These are phyloP conservation scores for Mesoligia furuncula DNA, from an alignment of 2,888 invertebrate genomes.

Conservation along the genomic window DNA sequence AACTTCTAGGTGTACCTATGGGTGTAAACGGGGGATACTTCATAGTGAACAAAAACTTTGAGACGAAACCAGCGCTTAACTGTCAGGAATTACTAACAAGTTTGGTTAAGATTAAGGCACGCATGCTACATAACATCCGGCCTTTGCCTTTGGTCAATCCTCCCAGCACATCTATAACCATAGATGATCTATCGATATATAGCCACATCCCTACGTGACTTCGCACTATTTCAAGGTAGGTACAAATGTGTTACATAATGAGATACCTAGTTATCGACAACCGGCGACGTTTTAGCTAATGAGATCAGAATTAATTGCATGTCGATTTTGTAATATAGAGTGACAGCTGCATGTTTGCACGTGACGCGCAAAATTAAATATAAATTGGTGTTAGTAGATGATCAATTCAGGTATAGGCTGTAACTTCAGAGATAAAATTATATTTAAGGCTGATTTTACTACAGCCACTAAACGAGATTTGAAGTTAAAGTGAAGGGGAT, in stretches of 20 bases:
- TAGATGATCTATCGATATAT: neutral
- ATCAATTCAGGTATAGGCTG: neutral
- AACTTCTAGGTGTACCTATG: neutral
- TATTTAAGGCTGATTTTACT: too few relatives aligned
- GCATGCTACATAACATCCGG: neutral
- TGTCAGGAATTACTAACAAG: neutral
- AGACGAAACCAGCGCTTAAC: neutral
- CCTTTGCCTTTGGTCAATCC: neutral
- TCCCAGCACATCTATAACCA: neutral
- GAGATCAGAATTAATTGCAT: constrained; percentile 67
- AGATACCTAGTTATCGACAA: constrained; percentile 37
- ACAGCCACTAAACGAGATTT: too few relatives aligned
- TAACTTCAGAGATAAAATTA: neutral
- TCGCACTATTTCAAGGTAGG: constrained; percentile 34
- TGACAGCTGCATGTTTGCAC: constrained; percentile 46
- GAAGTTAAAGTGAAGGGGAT: too few relatives aligned
- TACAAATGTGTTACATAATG: constrained; percentile 44
- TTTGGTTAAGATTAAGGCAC: neutral
- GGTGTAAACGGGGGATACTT: neutral
- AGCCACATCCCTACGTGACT: constrained; percentile 43
- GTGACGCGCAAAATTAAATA: constrained; percentile 40
- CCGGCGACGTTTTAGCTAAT: constrained; percentile 70
- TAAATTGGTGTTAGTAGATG: constrained; percentile 26
- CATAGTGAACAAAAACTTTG: neutral
- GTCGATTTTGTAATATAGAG: constrained; percentile 37